Evolutionary conservation across 1,140 invertebrate species (phyloP).

Genomic region (Ladona fulva): DNA sequence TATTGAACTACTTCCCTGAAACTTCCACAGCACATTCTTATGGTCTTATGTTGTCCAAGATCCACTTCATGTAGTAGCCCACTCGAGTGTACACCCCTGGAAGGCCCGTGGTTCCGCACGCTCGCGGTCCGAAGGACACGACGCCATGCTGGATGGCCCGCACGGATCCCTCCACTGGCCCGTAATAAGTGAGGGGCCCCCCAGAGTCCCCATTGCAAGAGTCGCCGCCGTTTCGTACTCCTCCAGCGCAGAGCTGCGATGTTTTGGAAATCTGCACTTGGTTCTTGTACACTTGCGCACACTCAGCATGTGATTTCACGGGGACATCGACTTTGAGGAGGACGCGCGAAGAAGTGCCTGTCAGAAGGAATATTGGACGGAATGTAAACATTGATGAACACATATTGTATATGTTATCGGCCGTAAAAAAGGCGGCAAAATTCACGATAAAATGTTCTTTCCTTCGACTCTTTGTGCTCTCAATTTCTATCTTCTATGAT

Average conservation of each 20-base stretch:
- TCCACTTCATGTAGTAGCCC: slow-evolving; percentile 58
- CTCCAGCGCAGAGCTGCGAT: slow-evolving; percentile 53
- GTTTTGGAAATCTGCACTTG: slow-evolving; percentile 26
- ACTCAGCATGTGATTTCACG: not conserved
- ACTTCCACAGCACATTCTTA: too few relatives aligned
- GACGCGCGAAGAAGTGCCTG: not conserved
- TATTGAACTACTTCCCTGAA: too few relatives aligned
- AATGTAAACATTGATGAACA: too few relatives aligned
- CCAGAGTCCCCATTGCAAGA: slow-evolving; percentile 66
- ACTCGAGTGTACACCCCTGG: slow-evolving; percentile 71
- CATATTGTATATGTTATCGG: too few relatives aligned
- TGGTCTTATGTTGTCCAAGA: slow-evolving; percentile 40
- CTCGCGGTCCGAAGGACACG: slow-evolving; percentile 44
- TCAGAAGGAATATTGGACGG: not conserved
- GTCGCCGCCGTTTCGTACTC: slow-evolving; percentile 41
- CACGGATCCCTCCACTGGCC: slow-evolving; percentile 15
- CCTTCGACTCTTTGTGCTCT: too few relatives aligned
- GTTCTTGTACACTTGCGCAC: not conserved
- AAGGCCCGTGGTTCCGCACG: slow-evolving; percentile 55
- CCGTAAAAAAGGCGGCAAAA: too few relatives aligned
- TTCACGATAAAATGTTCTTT: too few relatives aligned
- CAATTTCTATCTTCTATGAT: too few relatives aligned
- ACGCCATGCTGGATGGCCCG: slow-evolving; percentile 40
- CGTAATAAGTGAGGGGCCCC: slow-evolving; percentile 45
- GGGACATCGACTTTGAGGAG: not conserved